Evolutionary conservation across 2,113 vertebrate genomes (phyloP).

Genomic region (Callithrix jacchus): DNA sequence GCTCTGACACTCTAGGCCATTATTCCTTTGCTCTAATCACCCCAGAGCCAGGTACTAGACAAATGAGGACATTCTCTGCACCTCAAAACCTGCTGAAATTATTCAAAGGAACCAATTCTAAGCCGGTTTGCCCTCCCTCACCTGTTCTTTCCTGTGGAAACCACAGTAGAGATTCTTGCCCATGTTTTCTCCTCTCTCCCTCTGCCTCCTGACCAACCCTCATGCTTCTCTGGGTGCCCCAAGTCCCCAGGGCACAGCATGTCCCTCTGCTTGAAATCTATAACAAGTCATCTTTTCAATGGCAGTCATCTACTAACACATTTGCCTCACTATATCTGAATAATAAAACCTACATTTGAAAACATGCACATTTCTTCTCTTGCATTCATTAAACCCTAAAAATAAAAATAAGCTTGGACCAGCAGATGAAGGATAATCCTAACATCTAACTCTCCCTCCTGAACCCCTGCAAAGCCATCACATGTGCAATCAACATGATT

Average conservation of each 20-base stretch:
- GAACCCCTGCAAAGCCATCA: not conserved
- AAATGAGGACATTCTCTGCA: not conserved
- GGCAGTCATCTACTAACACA: not conserved
- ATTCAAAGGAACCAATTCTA: not conserved
- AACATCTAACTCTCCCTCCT: not conserved
- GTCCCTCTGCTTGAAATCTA: not conserved
- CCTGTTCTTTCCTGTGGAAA: not conserved
- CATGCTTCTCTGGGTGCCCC: not conserved
- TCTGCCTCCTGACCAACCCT: not conserved
- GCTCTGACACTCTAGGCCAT: not conserved
- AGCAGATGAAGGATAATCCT: not conserved
- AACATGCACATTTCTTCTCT: not conserved
- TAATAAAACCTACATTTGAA: not conserved
- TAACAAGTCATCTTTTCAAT: not conserved
- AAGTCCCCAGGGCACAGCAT: fast-evolving
- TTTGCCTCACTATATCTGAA: not conserved
- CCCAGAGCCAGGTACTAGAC: not conserved
- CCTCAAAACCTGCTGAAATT: not conserved
- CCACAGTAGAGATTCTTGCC: not conserved
- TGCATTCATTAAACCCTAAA: not conserved
- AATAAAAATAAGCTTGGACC: not conserved
- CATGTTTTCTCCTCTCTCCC: too few species aligned
- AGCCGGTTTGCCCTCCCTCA: not conserved
- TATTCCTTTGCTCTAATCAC: too few species aligned
- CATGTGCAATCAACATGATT: not conserved